A percentile compares a stretch with the other conserved stretches of the same genome.
Conservation (phyloP, 2,888 invertebrate genomes). For the Nomada flava region DNA sequence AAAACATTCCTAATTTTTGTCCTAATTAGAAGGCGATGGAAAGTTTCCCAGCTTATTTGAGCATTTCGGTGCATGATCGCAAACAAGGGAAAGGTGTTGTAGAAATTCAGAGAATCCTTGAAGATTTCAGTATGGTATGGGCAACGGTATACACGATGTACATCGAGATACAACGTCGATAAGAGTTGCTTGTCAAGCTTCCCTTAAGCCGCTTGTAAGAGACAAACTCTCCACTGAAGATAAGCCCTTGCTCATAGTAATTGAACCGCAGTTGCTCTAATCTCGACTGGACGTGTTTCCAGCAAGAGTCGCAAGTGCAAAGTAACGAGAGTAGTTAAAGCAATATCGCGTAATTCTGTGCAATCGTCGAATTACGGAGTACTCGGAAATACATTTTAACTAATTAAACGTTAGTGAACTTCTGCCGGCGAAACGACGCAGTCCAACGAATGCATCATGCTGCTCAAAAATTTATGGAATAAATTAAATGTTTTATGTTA, state of each 20-base stretch:
- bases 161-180: slow-evolving; percentile 26
- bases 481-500: neutral
- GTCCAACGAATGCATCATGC: too few species aligned
- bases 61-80: slow-evolving; percentile 28
- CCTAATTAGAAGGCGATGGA: neutral
- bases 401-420: slow-evolving; percentile 42
- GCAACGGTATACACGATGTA: neutral
- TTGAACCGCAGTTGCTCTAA: slow-evolving; percentile 65
- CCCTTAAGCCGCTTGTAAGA: slow-evolving; percentile 41
- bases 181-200: slow-evolving; percentile 49
- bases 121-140: slow-evolving; percentile 5
- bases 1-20: slow-evolving; percentile 27
- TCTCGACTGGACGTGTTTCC: slow-evolving; percentile 57
- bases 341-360: slow-evolving; percentile 37
- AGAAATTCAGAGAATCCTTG: slow-evolving; percentile 15
- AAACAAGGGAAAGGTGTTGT: slow-evolving; percentile 12
- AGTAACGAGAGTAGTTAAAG: slow-evolving; percentile 56
- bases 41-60: slow-evolving; percentile 40
- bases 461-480: neutral
- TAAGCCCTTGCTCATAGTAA: slow-evolving; percentile 64
- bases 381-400: slow-evolving; percentile 51
- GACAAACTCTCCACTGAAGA: slow-evolving; percentile 54
- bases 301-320: slow-evolving; percentile 51
- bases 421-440: slow-evolving; percentile 1
- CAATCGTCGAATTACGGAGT: slow-evolving; percentile 33